Base-by-base conservation (phyloP, 1,140 invertebrate genomes). In the Drosophila fuyamai region DNA sequence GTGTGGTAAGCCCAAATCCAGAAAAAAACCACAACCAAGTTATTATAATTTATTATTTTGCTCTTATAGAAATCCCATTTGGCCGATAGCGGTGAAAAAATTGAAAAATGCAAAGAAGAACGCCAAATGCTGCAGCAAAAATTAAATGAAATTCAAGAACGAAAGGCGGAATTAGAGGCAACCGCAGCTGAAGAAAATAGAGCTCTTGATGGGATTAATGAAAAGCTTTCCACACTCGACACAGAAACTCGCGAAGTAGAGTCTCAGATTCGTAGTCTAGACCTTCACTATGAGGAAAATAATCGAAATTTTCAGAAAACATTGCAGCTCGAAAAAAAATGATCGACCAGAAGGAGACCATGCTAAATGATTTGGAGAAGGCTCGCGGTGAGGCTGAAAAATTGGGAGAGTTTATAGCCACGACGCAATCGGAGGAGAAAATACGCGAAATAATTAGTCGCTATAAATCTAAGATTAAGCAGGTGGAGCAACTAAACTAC, bases 401-500 rank as follows among this genome's bases (percentile, higher is more conserved):
- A 43, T 14, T 66, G 27, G 91, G 91, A 0, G 70, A 89, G 10
- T 90, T 81, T 16, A 63, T 86, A 5, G 55, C 58, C 0, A 79
- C 79, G 1, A 68, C 71, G 1, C 35, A 73, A 16, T 58, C 68
- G 1, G 78, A 90, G 32, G 81, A 88, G 4, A 40, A 53, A 13
- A 73, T 86, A 13, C 76, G 48, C 2, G 63, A 92, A 41, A 35
- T 41, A 48, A 84, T 79, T 6, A 79, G 60, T 61, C 76, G 72
- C 3, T 79, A 70, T 53, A 79, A 91, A 56, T 75, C 77, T 0
- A 81, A 82, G 62, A 79, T 92, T 3, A 71, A 46, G n/a, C 68
- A 84, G 53, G 76, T 68, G 14, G 75, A 90, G 38, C 66, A 74
- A 13, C 63, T 75, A 3, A 75, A 77, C 29, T 50, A 84, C 7